Conservation (phyloP, 2,113 vertebrate species). For the Alligator sinensis region DNA sequence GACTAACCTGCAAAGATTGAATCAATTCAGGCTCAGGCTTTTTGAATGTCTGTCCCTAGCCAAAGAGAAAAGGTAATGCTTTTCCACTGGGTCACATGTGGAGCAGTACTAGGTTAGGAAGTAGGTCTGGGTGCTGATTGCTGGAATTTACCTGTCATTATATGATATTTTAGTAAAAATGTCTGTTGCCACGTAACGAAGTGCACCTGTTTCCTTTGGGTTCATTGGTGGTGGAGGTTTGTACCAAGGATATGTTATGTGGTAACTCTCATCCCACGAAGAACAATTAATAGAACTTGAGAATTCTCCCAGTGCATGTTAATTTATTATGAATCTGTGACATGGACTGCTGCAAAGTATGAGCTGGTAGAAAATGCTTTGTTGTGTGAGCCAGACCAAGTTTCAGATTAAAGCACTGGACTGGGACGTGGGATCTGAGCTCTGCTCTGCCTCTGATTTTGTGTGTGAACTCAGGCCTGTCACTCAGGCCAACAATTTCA, state of each 20-base stretch:
- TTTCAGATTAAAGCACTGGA: background rate
- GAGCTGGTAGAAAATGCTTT: fast-evolving
- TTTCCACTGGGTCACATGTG: background rate
- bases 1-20: no score
- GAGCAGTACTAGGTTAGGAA: background rate
- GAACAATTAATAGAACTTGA: no score
- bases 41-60: no score
- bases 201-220: background rate
- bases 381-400: background rate
- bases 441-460: background rate
- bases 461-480: background rate
- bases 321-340: background rate
- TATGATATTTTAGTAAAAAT: background rate
- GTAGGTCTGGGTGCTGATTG: background rate
- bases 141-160: background rate
- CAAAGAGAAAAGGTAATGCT: no score
- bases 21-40: no score
- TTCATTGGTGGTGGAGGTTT: fast-evolving
- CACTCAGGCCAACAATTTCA: no score
- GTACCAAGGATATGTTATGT: fast-evolving
- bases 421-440: fast-evolving
- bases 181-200: no score
- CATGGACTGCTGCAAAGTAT: background rate
- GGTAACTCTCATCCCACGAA: no score
- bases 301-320: no score